phyloP scores from a whole-genome alignment of 2,113 vertebrate genomes.

The Ranitomeya imitator region DNA sequence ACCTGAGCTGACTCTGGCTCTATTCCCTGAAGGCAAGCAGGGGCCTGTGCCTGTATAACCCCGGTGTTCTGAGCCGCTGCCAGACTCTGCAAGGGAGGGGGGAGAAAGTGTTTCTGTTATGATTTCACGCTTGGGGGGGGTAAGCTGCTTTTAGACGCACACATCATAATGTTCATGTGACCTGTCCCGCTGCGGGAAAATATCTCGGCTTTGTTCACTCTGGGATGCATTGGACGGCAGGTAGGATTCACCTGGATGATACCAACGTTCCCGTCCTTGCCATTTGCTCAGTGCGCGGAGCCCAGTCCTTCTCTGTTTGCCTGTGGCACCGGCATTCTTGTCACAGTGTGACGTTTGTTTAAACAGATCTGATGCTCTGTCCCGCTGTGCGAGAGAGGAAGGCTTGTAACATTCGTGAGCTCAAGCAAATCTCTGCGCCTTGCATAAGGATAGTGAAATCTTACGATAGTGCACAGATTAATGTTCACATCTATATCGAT shows the following conservation, averaged over 20 bases:
- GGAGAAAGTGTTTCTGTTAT: slow-evolving; percentile 51
- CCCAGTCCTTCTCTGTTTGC: neutral
- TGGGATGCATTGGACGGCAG: slow-evolving; percentile 28
- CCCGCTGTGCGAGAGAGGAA: slow-evolving; percentile 29
- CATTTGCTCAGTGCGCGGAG: neutral
- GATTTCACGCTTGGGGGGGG: slow-evolving; percentile 51
- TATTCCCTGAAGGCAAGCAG: slow-evolving; percentile 56
- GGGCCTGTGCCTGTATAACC: slow-evolving; percentile 55
- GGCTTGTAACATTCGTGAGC: neutral
- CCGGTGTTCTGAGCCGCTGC: slow-evolving; percentile 50
- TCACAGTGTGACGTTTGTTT: slow-evolving; percentile 41
- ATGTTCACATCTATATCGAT: too few relatives aligned
- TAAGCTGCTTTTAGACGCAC: slow-evolving; percentile 57
- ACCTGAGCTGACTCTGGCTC: slow-evolving; percentile 54
- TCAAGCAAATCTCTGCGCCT: neutral
- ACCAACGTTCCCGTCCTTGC: slow-evolving; percentile 13
- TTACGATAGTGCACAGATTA: too few relatives aligned
- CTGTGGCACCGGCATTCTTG: slow-evolving; percentile 41
- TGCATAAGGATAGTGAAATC: too few relatives aligned
- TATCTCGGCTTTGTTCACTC: slow-evolving; percentile 46
- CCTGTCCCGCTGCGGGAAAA: slow-evolving; percentile 51
- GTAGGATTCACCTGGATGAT: slow-evolving; percentile 53
- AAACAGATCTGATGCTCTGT: neutral
- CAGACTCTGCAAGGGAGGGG: slow-evolving; percentile 33
- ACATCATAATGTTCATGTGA: slow-evolving; percentile 56